A percentile compares a stretch with the other conserved stretches of the same genome.
These are phyloP conservation scores for Fopius arisanus DNA, from an alignment of 1,140 invertebrate species.

Conservation along the genomic window DNA sequence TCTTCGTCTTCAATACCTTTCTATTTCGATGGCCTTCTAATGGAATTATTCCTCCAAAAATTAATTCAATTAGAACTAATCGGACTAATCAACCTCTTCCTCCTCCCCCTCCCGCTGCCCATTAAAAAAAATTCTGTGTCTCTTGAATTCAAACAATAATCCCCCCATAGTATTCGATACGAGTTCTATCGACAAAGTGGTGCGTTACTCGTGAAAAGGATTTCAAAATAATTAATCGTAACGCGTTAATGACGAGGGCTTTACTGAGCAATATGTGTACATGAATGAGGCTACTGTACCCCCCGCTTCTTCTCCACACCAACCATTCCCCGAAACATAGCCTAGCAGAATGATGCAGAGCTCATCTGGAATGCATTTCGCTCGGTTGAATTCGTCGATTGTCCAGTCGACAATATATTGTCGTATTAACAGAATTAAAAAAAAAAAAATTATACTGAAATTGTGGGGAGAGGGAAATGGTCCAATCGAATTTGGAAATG, in stretches of 20 bases:
- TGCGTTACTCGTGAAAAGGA: not conserved
- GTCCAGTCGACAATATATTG: not conserved
- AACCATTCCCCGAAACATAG: not conserved
- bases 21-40: too few species aligned
- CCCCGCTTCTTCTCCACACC: not conserved
- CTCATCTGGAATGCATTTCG: constrained; percentile 25
- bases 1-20: too few species aligned
- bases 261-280: not conserved
- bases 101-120: too few species aligned
- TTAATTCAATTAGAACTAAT: too few species aligned
- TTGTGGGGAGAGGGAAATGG: constrained; percentile 14
- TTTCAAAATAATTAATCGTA: constrained; percentile 32
- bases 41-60: too few species aligned
- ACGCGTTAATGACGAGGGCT: constrained; percentile 22
- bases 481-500: constrained; percentile 36
- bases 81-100: too few species aligned
- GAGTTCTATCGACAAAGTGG: not conserved
- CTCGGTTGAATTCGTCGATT: constrained; percentile 22
- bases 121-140: too few species aligned
- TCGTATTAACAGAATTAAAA: not conserved
- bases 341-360: not conserved
- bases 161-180: not conserved
- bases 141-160: too few species aligned
- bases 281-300: not conserved
- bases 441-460: constrained; percentile 12